phyloP scores from a whole-genome alignment of 2,888 invertebrate species.

The Argyresthia albistria region DNA sequence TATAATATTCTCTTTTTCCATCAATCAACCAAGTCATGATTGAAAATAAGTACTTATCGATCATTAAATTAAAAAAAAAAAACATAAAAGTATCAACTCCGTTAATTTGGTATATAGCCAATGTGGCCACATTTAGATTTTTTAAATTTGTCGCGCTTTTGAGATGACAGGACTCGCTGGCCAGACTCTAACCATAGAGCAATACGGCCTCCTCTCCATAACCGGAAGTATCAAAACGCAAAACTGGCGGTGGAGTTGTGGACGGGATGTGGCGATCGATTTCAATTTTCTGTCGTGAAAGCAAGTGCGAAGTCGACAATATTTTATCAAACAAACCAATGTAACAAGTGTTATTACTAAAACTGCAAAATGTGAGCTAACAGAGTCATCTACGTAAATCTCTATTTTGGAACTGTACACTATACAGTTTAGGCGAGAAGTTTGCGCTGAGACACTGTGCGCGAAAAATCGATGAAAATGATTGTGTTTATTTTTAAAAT shows the following conservation, averaged over 20 bases:
- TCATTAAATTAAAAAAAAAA: too few relatives aligned
- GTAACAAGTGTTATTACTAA: neutral
- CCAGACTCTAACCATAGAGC: too few relatives aligned
- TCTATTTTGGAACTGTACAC: neutral
- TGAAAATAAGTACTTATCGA: too few relatives aligned
- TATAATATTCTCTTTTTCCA: too few relatives aligned
- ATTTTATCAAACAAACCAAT: slow-evolving; percentile 3
- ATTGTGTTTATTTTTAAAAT: slow-evolving; percentile 19
- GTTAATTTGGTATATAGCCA: too few relatives aligned
- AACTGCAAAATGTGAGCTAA: neutral
- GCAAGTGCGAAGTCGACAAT: slow-evolving; percentile 2
- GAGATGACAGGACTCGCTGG: too few relatives aligned
- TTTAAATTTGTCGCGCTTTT: too few relatives aligned
- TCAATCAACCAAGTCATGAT: too few relatives aligned
- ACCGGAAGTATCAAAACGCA: slow-evolving; percentile 2
- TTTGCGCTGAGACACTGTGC: neutral
- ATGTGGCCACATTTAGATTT: too few relatives aligned
- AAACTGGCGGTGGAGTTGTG: neutral
- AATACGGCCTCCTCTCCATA: too few relatives aligned
- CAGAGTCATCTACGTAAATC: neutral
- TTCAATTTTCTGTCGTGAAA: neutral
- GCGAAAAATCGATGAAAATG: slow-evolving; percentile 17
- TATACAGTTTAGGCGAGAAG: neutral
- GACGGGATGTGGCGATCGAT: slow-evolving; percentile 4
- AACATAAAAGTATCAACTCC: too few relatives aligned